phyloP scores from a whole-genome alignment of 1,140 invertebrate genomes.

The Dryas iulia region DNA sequence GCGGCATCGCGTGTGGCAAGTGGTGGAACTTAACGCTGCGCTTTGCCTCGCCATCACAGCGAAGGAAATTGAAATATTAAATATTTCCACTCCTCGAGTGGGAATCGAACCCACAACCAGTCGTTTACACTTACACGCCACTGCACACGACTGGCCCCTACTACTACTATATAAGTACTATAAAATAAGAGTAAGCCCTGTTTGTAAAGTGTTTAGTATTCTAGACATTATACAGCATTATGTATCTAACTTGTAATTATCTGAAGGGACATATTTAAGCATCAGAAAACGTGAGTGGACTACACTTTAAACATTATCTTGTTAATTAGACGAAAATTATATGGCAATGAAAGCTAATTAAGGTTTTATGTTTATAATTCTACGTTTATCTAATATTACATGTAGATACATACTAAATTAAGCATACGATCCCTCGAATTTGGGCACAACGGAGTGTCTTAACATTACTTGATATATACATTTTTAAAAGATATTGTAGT shows the following conservation, averaged over 20 bases:
- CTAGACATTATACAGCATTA: constrained; percentile 10
- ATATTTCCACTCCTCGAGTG: neutral
- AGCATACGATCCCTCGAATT: too few species aligned
- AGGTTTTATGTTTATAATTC: neutral
- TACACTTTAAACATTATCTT: constrained; percentile 6
- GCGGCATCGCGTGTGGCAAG: too few species aligned
- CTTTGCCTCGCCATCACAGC: too few species aligned
- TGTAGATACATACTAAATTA: too few species aligned
- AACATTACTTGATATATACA: too few species aligned
- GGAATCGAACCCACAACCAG: neutral
- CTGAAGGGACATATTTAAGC: constrained; percentile 18
- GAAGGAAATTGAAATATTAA: too few species aligned
- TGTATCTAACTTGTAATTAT: constrained; percentile 20
- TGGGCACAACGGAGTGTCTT: too few species aligned
- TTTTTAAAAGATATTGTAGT: too few species aligned
- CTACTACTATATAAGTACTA: too few species aligned
- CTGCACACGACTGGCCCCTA: too few species aligned
- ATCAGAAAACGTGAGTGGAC: constrained; percentile 14
- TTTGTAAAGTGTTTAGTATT: constrained; percentile 17
- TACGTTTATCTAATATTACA: neutral
- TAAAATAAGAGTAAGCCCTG: neutral
- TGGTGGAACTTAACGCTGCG: too few species aligned
- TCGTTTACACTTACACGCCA: neutral
- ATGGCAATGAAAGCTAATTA: neutral
- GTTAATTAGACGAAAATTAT: constrained; percentile 1